Base-by-base conservation (phyloP, 2,888 invertebrate genomes). In the Ariolimax columbianus region DNA sequence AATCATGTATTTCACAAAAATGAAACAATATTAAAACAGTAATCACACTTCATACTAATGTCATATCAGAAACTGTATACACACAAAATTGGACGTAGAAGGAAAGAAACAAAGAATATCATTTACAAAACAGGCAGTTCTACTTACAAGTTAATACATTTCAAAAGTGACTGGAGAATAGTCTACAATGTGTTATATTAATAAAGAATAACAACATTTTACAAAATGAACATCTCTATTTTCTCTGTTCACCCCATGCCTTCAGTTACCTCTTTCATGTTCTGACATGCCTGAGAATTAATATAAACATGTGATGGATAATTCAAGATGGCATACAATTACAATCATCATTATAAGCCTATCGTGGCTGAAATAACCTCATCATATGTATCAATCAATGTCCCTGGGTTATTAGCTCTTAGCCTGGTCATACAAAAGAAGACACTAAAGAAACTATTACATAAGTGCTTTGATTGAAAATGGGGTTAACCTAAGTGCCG, bases 181-280 rank as follows among this genome's bases (percentile, higher is more conserved):
- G 23, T 43, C 40, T 30, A 73, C 11, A 47, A 14, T 43, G 40
- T 40, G 73, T 73, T 73, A 43, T n/a, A 43, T 43, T 40, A 73
- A 73, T 43, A 43, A 26, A 26, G 26, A 17, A 43, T n/a, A 75
- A 75, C 33, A 51, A 47, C 14, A 33, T 47, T 47, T 75, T 30
- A 47, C 51, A 78, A 38, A 79, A 79, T 66, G 40, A 68, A 68
- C 17, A 78, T 66, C 19, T 59, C 72, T 77, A 38, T 43, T n/a
- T 63, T 82, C 2, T 40, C 55, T n/a, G 40, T 43, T 66, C 84
- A 85, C 40, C 55, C 81, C 85, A 81, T 85, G 85, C 85, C 55
- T 85, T 38, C 47, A 40, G 17, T 85, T 85, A 85, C 85, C 85
- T 82, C 72, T 40, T 72, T 85, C 85, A 73, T 72, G 82, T 68